A percentile compares a stretch with the other conserved stretches of the same genome.
These are phyloP conservation scores for Melanchra persicariae DNA, from an alignment of 2,888 invertebrate species.

Conservation along the genomic window DNA sequence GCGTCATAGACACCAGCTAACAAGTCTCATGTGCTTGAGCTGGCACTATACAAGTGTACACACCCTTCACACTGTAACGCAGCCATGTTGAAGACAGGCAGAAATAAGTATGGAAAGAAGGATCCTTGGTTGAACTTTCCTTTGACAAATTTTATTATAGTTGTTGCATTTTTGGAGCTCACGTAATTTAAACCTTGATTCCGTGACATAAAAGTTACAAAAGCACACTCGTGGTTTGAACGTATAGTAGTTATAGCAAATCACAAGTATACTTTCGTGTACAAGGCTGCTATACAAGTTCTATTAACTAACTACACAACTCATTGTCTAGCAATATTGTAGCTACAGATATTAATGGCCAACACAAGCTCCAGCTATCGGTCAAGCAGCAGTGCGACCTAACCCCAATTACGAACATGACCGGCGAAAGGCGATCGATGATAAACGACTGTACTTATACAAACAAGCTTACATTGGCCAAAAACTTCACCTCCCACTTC, in stretches of 20 bases:
- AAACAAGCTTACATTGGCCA: conserved; percentile 12
- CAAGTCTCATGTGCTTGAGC: too few species aligned
- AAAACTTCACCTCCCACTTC: conserved; percentile 31
- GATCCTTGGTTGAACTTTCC: neutral
- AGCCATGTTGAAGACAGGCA: neutral
- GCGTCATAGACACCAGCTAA: neutral
- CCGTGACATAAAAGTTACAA: neutral
- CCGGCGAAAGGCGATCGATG: conserved; percentile 27
- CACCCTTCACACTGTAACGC: neutral
- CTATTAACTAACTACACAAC: too few species aligned
- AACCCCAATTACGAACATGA: neutral
- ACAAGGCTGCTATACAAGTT: too few species aligned
- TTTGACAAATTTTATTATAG: neutral
- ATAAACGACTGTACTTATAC: conserved; percentile 33
- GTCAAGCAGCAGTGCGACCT: neutral
- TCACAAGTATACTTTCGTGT: too few species aligned
- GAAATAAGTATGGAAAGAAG: neutral
- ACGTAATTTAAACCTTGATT: neutral
- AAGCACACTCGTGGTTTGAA: neutral
- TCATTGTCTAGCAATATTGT: neutral
- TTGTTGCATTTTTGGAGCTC: neutral
- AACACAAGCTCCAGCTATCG: conserved; percentile 1
- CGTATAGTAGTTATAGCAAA: too few species aligned
- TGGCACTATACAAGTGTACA: neutral
- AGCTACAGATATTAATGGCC: conserved; percentile 2